Evolutionary conservation across 1,140 invertebrate species (phyloP), one percentile per base, ranked within the genome.

Genomic region (Radopholus similis): DNA sequence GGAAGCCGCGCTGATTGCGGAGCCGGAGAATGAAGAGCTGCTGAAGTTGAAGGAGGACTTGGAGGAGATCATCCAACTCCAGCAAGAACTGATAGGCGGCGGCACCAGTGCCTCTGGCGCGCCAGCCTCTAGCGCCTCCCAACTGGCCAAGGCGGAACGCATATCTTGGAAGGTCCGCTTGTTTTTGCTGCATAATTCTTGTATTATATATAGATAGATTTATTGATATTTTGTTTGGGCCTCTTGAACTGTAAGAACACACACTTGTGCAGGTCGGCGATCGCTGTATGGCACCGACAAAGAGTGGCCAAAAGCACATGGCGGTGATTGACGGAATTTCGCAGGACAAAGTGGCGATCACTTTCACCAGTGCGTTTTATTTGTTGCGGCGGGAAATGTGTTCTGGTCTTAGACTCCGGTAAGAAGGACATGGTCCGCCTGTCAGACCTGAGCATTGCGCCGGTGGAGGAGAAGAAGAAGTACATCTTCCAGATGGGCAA

Each of bases 261-360:
- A n/a, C n/a, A n/a, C n/a, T 15, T 49, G 15, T 30, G 34, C 44
- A 73, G 72, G 72, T 73, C 15, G 72, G 72, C n/a, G 72, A 74
- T 73, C 59, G 74, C 11, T 75, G 73, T 54, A 35, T 74, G 42
- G 72, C 72, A 15, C 71, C 74, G 13, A 57, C 44, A 15, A 74
- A 76, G 57, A 77, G 75, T 47, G 74, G 74, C 21, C 73, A 74
- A 54, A 66, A 58, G 21, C 71, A 74, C 32, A 37, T 68, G 26
- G 73, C 73, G 21, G 71, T 74, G 30, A 74, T 74, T 72, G 72
- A 74, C 63, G 72, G 72, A 42, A 74, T 74, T 30, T 74, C 72
- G 8, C 72, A 74, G 34, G 74, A 74, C 18, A 76, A 77, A 69
- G 72, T 74, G 18, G 72, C 72, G 4, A 69, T 74, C 21, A 76